Evolutionary conservation across 2,888 invertebrate species (phyloP).

Genomic region (Uropetala carovei): DNA sequence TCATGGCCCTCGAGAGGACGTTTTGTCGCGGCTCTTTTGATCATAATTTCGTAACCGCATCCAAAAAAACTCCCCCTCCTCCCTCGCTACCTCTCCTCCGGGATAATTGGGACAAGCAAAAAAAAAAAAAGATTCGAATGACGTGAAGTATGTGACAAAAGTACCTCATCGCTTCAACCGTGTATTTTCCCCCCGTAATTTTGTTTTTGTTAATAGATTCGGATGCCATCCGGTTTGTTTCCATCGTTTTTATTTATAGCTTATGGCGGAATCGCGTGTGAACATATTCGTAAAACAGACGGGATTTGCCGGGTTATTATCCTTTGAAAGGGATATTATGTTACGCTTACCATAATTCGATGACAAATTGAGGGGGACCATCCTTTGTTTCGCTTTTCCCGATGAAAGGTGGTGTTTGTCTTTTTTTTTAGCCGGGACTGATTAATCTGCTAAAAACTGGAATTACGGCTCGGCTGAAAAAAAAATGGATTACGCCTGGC

Average conservation of each 20-base stretch:
- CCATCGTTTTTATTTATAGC: not conserved
- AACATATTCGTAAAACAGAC: not conserved
- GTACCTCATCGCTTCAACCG: too few species aligned
- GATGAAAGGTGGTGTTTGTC: not conserved
- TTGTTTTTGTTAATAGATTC: not conserved
- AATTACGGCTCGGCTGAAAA: not conserved
- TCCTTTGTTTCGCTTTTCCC: not conserved
- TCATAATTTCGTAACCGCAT: too few species aligned
- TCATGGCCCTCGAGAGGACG: too few species aligned
- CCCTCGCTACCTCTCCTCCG: too few species aligned
- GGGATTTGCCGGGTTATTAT: not conserved
- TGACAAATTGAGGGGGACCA: not conserved
- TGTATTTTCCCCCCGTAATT: too few species aligned
- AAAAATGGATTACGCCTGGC: conserved; percentile 4
- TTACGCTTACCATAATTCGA: conserved; percentile 20
- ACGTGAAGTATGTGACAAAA: too few species aligned
- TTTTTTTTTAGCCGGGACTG: not conserved
- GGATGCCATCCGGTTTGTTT: not conserved
- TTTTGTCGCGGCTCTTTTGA: too few species aligned
- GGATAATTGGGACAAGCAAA: too few species aligned
- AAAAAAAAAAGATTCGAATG: too few species aligned
- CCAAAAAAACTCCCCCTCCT: too few species aligned
- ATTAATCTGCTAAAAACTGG: conserved; percentile 1
- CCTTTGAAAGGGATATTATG: not conserved
- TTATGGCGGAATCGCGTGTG: conserved; percentile 24